Conservation (phyloP, 1,140 invertebrate genomes). For the Spodoptera frugiperda region DNA sequence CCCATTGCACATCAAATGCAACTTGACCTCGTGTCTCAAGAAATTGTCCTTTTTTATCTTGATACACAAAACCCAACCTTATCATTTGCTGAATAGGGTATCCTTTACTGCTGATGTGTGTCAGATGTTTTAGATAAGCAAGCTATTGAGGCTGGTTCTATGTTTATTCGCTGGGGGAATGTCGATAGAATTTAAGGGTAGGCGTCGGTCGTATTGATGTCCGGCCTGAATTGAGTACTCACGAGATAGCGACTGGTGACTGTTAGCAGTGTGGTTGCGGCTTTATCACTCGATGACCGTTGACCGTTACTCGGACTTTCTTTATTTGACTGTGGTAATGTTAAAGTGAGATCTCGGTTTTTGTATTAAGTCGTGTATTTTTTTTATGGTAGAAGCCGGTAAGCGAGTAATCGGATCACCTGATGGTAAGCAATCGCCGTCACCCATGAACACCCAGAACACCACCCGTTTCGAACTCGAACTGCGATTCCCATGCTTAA, state of each 20-base stretch:
- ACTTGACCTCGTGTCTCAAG: constrained; percentile 54
- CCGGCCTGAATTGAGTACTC: constrained; percentile 1
- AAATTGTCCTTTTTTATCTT: constrained; percentile 23
- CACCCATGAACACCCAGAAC: too few species aligned
- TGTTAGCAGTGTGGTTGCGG: background rate
- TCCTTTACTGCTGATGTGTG: background rate
- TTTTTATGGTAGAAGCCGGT: too few species aligned
- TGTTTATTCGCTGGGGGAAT: constrained; percentile 32
- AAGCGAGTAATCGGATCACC: too few species aligned
- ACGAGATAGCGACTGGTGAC: background rate
- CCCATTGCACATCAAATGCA: constrained; percentile 59
- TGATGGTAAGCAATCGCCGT: too few species aligned
- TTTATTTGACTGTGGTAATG: too few species aligned
- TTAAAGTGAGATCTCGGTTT: too few species aligned
- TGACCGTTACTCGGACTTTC: too few species aligned
- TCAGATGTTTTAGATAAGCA: constrained; percentile 37
- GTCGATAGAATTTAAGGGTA: constrained; percentile 23
- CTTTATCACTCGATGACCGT: background rate
- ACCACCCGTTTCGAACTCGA: too few species aligned
- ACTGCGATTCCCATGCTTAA: too few species aligned
- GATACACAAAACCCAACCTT: constrained; percentile 12
- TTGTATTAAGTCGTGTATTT: background rate
- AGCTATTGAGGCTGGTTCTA: constrained; percentile 23
- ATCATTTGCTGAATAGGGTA: background rate
- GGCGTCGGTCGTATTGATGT: background rate